phyloP scores from a whole-genome alignment of 2,888 invertebrate species.

The Scaptomyza polygonia region DNA sequence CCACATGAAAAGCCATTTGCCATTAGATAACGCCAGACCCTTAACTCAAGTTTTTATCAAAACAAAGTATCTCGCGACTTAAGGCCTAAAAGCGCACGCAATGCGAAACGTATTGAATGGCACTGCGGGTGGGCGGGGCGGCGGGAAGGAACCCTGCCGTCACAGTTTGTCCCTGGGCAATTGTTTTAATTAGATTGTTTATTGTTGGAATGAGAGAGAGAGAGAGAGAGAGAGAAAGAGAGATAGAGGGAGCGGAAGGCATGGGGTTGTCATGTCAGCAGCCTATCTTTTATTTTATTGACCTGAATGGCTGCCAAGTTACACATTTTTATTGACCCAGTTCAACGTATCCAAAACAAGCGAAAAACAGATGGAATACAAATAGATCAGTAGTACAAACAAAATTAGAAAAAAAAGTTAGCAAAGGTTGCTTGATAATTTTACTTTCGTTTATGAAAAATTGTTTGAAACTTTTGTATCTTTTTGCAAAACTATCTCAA shows the following conservation, averaged over 20 bases:
- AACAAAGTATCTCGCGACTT: constrained; percentile 7
- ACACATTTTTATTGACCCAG: constrained; percentile 65
- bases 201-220: constrained; percentile 19
- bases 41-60: constrained; percentile 28
- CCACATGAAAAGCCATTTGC: constrained; percentile 21
- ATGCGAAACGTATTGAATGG: constrained; percentile 55
- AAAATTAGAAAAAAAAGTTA: constrained; percentile 16
- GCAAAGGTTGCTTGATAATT: constrained; percentile 10
- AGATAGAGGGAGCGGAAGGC: background rate
- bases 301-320: constrained; percentile 58
- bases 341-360: constrained; percentile 34
- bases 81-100: constrained; percentile 49
- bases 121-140: constrained; percentile 12
- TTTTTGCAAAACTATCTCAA: constrained; percentile 49
- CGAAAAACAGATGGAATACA: constrained; percentile 28
- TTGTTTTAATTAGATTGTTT: constrained; percentile 77
- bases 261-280: constrained; percentile 56
- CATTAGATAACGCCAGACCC: constrained; percentile 19
- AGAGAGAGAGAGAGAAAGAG: background rate
- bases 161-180: constrained; percentile 61
- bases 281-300: constrained; percentile 63
- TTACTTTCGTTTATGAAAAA: no score
- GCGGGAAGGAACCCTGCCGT: constrained; percentile 14
- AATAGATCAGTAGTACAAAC: constrained; percentile 3
- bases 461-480: no score